A percentile compares a stretch with the other conserved stretches of the same genome.
Evolutionary conservation across 1,140 invertebrate genomes (phyloP).

Genomic region (Lepidurus couesii): DNA sequence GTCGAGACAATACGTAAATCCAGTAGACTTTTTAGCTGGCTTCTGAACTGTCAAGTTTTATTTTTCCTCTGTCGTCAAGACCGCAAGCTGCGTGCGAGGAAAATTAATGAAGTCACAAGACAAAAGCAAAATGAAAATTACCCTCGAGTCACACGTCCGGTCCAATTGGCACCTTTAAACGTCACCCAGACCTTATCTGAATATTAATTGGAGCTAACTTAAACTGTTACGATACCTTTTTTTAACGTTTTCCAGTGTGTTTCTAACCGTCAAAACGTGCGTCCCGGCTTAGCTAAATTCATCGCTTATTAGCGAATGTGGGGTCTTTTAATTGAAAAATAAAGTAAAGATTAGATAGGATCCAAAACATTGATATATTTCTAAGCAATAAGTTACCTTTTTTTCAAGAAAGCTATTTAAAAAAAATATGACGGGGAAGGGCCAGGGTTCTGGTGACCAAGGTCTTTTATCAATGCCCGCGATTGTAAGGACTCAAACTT

Average conservation of each 20-base stretch:
- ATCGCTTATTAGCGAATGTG: not conserved
- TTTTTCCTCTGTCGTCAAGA: not conserved
- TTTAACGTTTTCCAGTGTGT: not conserved
- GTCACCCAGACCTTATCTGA: not conserved
- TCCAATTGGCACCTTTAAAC: constrained; percentile 15
- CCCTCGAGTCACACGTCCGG: constrained; percentile 2
- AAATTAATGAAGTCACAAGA: not conserved
- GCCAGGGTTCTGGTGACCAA: not conserved
- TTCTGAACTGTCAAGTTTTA: not conserved
- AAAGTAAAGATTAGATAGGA: not conserved
- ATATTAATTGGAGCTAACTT: not conserved
- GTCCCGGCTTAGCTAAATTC: not conserved
- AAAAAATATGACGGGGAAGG: not conserved
- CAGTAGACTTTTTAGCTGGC: no score
- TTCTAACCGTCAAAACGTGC: not conserved
- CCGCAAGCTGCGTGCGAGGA: constrained; percentile 3
- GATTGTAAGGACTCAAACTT: not conserved
- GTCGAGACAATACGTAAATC: no score
- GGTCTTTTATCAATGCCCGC: not conserved
- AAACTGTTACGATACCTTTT: not conserved
- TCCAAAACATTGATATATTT: not conserved
- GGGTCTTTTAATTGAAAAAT: not conserved
- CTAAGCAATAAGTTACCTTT: not conserved
- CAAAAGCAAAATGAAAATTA: not conserved
- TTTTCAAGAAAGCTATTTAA: not conserved